These are phyloP conservation scores for Delphinapterus leucas DNA, from an alignment of 2,113 vertebrate species.

Conservation along the genomic window DNA sequence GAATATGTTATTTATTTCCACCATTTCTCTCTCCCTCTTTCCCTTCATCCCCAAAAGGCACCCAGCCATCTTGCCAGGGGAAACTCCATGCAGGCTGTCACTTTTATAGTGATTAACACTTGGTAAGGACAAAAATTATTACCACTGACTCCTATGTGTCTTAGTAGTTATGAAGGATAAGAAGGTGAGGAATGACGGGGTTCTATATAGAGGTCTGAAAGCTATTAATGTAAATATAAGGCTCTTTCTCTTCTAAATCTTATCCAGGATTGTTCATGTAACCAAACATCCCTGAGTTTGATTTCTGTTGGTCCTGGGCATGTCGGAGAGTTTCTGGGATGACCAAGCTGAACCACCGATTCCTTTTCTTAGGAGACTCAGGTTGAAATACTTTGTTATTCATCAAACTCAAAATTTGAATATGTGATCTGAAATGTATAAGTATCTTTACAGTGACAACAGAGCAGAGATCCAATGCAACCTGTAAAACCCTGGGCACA, in stretches of 20 bases:
- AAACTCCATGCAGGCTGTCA: neutral
- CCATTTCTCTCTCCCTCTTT: neutral
- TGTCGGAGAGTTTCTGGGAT: neutral
- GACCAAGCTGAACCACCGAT: neutral
- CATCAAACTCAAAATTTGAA: neutral
- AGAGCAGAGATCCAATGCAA: neutral
- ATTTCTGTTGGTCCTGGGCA: neutral
- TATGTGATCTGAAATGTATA: neutral
- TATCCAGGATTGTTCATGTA: neutral
- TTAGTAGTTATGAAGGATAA: neutral
- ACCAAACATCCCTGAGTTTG: neutral
- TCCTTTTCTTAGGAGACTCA: neutral
- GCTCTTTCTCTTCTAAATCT: neutral
- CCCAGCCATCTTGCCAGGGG: neutral
- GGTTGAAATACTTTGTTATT: neutral
- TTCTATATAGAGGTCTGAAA: neutral
- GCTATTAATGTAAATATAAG: neutral
- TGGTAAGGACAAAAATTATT: neutral
- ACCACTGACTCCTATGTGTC: neutral
- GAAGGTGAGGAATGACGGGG: neutral
- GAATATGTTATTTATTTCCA: neutral
- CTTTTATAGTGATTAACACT: neutral
- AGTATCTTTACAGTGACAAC: neutral
- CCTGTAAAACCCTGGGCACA: neutral
- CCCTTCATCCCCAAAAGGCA: neutral